These are phyloP conservation scores for Heteromyza rotundicornis DNA, from an alignment of 2,888 invertebrate species.

Conservation along the genomic window DNA sequence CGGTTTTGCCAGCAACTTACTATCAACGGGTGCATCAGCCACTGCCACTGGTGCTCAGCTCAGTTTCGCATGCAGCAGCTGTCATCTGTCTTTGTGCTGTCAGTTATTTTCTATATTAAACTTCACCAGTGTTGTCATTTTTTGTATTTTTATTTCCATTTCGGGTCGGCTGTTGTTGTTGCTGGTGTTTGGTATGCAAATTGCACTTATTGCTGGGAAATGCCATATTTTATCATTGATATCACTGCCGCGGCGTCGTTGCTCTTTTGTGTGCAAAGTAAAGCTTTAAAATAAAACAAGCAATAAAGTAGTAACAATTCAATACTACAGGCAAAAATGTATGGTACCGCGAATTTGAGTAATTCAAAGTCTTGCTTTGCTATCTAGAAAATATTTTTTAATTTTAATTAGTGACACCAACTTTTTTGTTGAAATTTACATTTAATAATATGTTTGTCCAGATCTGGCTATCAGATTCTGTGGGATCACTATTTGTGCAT, in stretches of 20 bases:
- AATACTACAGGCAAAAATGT: too few relatives aligned
- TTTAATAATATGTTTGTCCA: too few relatives aligned
- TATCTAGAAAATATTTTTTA: too few relatives aligned
- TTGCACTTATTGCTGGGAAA: not conserved
- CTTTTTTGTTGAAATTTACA: too few relatives aligned
- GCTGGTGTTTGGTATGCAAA: not conserved
- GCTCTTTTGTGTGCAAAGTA: not conserved
- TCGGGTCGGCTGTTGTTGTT: not conserved
- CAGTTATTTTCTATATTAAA: conserved; percentile 52
- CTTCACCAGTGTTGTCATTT: conserved; percentile 31
- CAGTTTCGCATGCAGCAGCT: not conserved
- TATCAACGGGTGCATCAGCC: not conserved
- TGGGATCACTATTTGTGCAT: too few relatives aligned
- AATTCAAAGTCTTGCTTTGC: too few relatives aligned
- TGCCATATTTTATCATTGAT: conserved; percentile 25
- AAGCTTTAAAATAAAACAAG: too few relatives aligned
- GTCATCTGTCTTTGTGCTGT: conserved; percentile 6
- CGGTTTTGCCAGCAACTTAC: not conserved
- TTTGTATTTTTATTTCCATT: not conserved
- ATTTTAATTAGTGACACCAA: too few relatives aligned
- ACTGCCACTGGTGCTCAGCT: too few relatives aligned
- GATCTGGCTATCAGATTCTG: too few relatives aligned
- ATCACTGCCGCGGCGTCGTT: not conserved
- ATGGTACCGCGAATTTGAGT: too few relatives aligned
- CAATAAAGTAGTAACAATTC: too few relatives aligned